These are phyloP conservation scores for Andrena minutula DNA, from an alignment of 2,888 invertebrate species.

Conservation along the genomic window DNA sequence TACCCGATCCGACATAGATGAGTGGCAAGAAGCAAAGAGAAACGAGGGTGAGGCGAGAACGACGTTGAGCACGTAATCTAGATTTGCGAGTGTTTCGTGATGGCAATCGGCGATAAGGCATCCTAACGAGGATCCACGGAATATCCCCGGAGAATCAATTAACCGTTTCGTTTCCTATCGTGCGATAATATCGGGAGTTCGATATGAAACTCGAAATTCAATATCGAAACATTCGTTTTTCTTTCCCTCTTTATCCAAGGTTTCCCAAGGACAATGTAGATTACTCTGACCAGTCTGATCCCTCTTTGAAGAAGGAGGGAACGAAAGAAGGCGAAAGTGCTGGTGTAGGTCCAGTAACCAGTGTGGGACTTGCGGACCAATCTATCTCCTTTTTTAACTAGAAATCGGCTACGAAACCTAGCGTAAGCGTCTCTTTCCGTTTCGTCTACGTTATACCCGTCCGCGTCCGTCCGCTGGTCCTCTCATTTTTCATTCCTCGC, in stretches of 20 bases:
- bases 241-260: conserved; percentile 21
- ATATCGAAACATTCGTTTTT: neutral
- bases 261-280: conserved; percentile 59
- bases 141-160: conserved; percentile 26
- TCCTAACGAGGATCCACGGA: conserved; percentile 29
- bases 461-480: conserved; percentile 34
- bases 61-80: conserved; percentile 39
- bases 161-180: conserved; percentile 13
- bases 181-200: neutral
- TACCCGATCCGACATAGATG: conserved; percentile 56
- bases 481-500: conserved; percentile 71
- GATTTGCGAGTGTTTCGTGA: conserved; percentile 52
- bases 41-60: conserved; percentile 23
- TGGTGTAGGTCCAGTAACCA: conserved; percentile 3
- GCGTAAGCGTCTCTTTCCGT: conserved; percentile 10
- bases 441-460: conserved; percentile 28
- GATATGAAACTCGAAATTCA: neutral
- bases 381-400: conserved; percentile 47
- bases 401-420: conserved; percentile 43
- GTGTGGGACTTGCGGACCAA: conserved; percentile 34
- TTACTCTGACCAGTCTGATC: conserved; percentile 48
- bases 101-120: conserved; percentile 43
- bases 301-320: conserved; percentile 36
- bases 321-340: neutral
- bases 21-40: conserved; percentile 49